These are phyloP conservation scores for Sebastes iracundus DNA, from an alignment of 2,797 vertebrate species.

Conservation along the genomic window DNA sequence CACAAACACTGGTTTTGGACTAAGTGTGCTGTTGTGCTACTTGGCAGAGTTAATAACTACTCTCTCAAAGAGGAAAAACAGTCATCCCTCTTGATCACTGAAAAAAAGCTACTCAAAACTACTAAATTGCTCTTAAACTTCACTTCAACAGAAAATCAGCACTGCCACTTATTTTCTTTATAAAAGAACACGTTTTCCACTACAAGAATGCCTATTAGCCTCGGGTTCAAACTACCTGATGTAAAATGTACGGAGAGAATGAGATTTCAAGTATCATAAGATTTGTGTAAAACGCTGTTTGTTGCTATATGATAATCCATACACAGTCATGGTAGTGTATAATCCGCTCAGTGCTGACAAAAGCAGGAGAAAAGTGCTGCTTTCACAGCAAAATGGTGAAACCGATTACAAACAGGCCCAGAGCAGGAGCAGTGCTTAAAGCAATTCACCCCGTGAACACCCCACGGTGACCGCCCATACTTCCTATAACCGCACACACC, in stretches of 20 bases:
- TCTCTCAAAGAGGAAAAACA: slow-evolving; percentile 64
- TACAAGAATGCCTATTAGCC: slow-evolving; percentile 1
- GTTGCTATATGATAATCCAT: slow-evolving; percentile 21
- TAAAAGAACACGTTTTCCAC: slow-evolving; percentile 6
- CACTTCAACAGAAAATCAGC: slow-evolving; percentile 29
- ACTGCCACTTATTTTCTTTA: slow-evolving; percentile 22
- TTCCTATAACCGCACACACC: neutral
- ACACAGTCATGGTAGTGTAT: neutral
- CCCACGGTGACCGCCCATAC: neutral
- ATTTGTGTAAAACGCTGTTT: slow-evolving; percentile 2
- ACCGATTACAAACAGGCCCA: neutral
- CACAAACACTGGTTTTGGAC: slow-evolving; percentile 63
- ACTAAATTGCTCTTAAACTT: slow-evolving; percentile 53
- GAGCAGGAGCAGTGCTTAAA: neutral
- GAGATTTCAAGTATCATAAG: neutral
- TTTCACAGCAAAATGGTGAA: slow-evolving; percentile 13
- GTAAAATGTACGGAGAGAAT: neutral
- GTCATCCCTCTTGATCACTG: slow-evolving; percentile 56
- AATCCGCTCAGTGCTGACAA: slow-evolving; percentile 27
- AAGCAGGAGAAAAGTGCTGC: slow-evolving; percentile 11
- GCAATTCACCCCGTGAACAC: neutral
- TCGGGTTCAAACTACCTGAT: slow-evolving; percentile 2
- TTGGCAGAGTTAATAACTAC: slow-evolving; percentile 63
- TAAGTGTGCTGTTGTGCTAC: slow-evolving; percentile 57
- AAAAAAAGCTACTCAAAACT: slow-evolving; percentile 54